phyloP scores from a whole-genome alignment of 2,797 vertebrate genomes.

The Pangasius macronema region DNA sequence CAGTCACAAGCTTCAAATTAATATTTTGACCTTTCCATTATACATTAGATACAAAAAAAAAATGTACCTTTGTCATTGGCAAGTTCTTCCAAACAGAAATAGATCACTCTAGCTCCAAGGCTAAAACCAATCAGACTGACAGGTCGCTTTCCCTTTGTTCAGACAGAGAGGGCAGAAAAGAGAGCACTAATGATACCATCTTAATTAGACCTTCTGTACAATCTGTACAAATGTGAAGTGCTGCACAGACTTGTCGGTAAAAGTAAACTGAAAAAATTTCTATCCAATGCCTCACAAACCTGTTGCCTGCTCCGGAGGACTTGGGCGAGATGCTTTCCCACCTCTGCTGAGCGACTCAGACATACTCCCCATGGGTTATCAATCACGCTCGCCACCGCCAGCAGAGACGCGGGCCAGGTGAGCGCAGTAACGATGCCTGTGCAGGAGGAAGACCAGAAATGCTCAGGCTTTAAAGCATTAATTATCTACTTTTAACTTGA shows the following conservation, averaged over 20 bases:
- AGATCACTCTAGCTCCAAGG: conserved; percentile 95
- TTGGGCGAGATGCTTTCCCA: conserved; percentile 94
- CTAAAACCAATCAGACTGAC: conserved; percentile 96
- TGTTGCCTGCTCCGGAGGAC: conserved; percentile 88
- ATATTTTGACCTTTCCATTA: conserved; percentile 24
- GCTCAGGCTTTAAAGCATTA: background rate
- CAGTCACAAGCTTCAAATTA: conserved; percentile 31
- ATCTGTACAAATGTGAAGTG: background rate
- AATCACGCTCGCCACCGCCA: conserved; percentile 88
- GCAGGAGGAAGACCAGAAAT: background rate
- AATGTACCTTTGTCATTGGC: conserved; percentile 88
- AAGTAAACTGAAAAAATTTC: background rate
- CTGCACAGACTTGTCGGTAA: background rate
- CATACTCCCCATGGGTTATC: conserved; percentile 98
- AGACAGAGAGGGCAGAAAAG: conserved; percentile 9
- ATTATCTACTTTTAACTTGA: background rate
- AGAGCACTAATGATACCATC: background rate
- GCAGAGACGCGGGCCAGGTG: conserved; percentile 88
- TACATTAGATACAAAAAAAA: conserved; percentile 18
- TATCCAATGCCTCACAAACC: conserved; percentile 70
- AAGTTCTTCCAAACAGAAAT: conserved; percentile 95
- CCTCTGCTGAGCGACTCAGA: conserved; percentile 90
- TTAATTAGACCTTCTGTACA: background rate
- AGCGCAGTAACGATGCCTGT: conserved; percentile 90
- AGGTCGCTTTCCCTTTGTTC: conserved; percentile 85